phyloP scores from a whole-genome alignment of 2,113 vertebrate species.

The Eublepharis macularius region DNA sequence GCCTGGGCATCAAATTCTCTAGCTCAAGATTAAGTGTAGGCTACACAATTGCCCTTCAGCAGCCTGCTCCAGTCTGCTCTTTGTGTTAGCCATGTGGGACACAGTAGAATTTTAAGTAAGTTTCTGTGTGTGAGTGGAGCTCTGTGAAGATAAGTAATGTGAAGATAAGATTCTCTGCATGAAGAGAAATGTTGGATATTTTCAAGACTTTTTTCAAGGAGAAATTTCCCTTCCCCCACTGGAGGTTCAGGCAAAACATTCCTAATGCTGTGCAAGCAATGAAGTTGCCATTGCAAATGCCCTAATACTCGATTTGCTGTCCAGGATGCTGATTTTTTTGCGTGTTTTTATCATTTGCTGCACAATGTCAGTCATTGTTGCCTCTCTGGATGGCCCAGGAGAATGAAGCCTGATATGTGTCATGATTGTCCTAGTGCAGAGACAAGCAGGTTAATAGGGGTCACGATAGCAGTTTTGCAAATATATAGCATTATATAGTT shows the following conservation, averaged over 20 bases:
- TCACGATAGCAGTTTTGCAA: neutral
- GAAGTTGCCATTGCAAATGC: neutral
- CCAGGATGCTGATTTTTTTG: neutral
- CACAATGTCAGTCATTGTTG: neutral
- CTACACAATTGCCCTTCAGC: neutral
- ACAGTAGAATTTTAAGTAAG: constrained; percentile 40
- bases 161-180: neutral
- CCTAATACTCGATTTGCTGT: neutral
- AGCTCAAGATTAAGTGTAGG: constrained; percentile 53
- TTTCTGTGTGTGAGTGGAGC: rapidly evolving
- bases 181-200: neutral
- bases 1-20: constrained; percentile 32
- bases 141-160: constrained; percentile 12
- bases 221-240: constrained; percentile 18
- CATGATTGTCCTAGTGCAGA: neutral
- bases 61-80: constrained; percentile 23
- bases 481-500: neutral
- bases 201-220: neutral
- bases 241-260: neutral
- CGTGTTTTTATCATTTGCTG: neutral
- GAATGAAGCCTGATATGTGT: neutral
- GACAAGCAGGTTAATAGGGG: constrained; percentile 11
- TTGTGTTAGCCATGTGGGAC: neutral
- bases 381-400: neutral
- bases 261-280: neutral